These are phyloP conservation scores for Patella pellucida DNA, from an alignment of 2,888 invertebrate genomes.

Conservation along the genomic window DNA sequence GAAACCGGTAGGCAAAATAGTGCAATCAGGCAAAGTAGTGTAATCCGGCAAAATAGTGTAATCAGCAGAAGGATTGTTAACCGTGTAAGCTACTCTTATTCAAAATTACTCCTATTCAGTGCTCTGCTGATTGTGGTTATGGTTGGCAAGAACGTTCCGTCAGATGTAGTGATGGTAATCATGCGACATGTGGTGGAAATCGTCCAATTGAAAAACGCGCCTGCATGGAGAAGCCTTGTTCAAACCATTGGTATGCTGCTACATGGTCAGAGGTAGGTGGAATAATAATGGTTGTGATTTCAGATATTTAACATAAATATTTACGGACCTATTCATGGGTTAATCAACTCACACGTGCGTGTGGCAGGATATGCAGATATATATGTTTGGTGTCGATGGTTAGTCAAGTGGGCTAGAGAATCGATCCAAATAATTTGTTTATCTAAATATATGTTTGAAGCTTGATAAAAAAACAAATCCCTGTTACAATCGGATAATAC, in stretches of 20 bases:
- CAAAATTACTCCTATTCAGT: conserved; percentile 24
- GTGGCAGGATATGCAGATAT: no score
- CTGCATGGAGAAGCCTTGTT: conserved; percentile 34
- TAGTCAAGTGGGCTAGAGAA: no score
- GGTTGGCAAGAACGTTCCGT: conserved; percentile 32
- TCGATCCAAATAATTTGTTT: no score
- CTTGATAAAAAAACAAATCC: no score
- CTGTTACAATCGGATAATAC: no score
- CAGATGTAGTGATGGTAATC: conserved; percentile 27
- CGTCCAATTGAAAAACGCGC: conserved; percentile 18
- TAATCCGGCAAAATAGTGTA: no score
- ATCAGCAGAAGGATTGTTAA: no score
- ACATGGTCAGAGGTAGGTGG: conserved; percentile 33
- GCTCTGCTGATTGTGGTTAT: conserved; percentile 35
- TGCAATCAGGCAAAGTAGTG: no score
- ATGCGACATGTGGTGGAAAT: conserved; percentile 7
- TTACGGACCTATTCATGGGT: background rate
- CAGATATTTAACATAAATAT: background rate
- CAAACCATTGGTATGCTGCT: conserved; percentile 36
- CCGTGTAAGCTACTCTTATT: background rate
- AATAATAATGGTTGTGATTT: background rate
- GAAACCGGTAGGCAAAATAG: no score
- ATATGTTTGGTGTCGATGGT: no score
- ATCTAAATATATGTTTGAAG: no score
- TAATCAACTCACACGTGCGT: no score